phyloP scores from a whole-genome alignment of 2,888 invertebrate species.

The Drosophila affinis region DNA sequence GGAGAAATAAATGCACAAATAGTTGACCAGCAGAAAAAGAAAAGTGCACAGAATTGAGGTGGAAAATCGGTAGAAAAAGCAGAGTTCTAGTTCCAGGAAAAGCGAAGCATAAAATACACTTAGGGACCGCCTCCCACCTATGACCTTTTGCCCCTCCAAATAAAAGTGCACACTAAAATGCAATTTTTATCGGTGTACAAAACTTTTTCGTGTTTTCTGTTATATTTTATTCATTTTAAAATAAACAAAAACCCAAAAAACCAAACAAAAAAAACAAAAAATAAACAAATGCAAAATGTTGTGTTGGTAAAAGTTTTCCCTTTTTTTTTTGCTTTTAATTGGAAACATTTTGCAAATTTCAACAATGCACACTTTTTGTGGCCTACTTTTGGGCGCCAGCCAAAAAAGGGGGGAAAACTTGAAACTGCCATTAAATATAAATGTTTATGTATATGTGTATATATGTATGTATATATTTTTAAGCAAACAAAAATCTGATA shows the following conservation, averaged over 20 bases:
- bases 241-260: conserved; percentile 1
- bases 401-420: conserved; percentile 12
- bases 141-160: neutral
- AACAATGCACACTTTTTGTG: neutral
- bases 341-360: conserved; percentile 2
- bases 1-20: neutral
- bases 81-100: neutral
- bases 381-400: neutral
- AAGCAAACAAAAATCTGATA: conserved; percentile 26
- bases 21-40: neutral
- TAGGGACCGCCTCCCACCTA: neutral
- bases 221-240: conserved; percentile 10
- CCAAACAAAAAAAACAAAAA: conserved; percentile 22
- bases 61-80: neutral
- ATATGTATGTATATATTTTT: conserved; percentile 5
- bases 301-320: conserved; percentile 13
- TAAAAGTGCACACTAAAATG: conserved; percentile 22
- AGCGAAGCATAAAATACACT: neutral
- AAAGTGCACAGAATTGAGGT: neutral
- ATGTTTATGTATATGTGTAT: conserved; percentile 29
- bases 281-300: neutral
- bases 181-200: conserved; percentile 8
- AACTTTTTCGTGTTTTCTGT: conserved; percentile 4
- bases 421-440: conserved; percentile 27
- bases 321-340: conserved; percentile 21